Percentiles rank a stretch among this genome's conserved stretches.
These are phyloP conservation scores for Tokudaia tokunoshimensis DNA, from an alignment of 2,797 vertebrate species.

Conservation along the genomic window DNA sequence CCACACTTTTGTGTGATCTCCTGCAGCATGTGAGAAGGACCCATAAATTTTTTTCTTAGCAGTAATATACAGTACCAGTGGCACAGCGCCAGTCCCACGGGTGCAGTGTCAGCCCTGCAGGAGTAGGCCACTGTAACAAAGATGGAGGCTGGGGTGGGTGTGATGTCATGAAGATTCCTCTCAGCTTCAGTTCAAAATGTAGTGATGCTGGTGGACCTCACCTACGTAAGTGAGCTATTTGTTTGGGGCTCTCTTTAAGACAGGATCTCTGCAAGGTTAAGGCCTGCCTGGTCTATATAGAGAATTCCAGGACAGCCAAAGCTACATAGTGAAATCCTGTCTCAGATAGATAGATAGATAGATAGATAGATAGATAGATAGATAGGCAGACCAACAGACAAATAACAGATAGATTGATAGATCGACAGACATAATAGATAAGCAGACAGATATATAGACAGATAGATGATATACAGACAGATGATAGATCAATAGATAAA, in stretches of 20 bases:
- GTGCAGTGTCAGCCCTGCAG: neutral
- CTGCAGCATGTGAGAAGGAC: neutral
- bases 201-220: neutral
- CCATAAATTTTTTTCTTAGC: neutral
- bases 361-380: neutral
- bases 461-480: neutral
- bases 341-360: neutral
- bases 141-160: neutral
- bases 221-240: neutral
- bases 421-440: neutral
- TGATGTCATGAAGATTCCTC: neutral
- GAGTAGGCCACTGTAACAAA: neutral
- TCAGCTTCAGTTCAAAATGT: neutral
- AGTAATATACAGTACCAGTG: neutral
- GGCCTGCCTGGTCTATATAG: neutral
- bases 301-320: neutral
- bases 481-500: neutral
- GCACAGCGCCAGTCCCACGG: fast-evolving
- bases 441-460: neutral
- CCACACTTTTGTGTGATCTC: neutral
- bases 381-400: neutral
- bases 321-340: neutral
- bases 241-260: neutral
- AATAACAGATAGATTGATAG: neutral
- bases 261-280: neutral